These are phyloP conservation scores for Clepsis dumicolana DNA, from an alignment of 2,888 invertebrate species.

Conservation along the genomic window DNA sequence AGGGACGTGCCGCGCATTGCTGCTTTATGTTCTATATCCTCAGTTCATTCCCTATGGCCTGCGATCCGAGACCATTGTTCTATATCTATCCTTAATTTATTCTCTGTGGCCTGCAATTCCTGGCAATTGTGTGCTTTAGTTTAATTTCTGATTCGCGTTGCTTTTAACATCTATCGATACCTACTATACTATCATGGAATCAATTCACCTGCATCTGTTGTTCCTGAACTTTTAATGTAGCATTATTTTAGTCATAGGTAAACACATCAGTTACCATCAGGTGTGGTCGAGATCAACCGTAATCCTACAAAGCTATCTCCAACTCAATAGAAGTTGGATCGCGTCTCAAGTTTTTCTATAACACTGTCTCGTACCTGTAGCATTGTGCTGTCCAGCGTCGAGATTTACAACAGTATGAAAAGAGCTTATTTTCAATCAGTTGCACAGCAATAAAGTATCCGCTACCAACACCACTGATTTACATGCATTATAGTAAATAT, in stretches of 20 bases:
- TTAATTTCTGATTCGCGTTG: background rate
- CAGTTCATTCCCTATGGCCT: conserved; percentile 13
- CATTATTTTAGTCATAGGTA: background rate
- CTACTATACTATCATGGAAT: background rate
- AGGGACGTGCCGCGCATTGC: conserved; percentile 62
- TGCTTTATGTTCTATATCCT: conserved; percentile 46
- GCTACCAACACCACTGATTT: conserved; percentile 56
- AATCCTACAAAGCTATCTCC: conserved; percentile 18
- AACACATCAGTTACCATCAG: background rate
- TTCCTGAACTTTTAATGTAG: background rate
- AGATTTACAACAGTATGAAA: conserved; percentile 45
- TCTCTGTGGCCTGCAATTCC: conserved; percentile 2
- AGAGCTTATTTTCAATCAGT: conserved; percentile 62
- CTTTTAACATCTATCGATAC: background rate
- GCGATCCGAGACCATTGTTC: too few relatives aligned
- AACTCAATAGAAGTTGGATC: conserved; percentile 45
- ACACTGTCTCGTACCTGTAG: conserved; percentile 33
- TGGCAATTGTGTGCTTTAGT: conserved; percentile 42
- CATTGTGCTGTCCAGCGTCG: conserved; percentile 38
- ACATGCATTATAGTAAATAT: conserved; percentile 48
- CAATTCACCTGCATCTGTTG: background rate
- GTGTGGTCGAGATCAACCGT: background rate
- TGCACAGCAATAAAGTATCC: conserved; percentile 59
- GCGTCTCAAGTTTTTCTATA: conserved; percentile 41
- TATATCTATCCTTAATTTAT: conserved; percentile 37